Percentiles rank a stretch among this genome's conserved stretches.
phyloP scores from a whole-genome alignment of 2,888 invertebrate genomes.

The Lasius fuliginosus region DNA sequence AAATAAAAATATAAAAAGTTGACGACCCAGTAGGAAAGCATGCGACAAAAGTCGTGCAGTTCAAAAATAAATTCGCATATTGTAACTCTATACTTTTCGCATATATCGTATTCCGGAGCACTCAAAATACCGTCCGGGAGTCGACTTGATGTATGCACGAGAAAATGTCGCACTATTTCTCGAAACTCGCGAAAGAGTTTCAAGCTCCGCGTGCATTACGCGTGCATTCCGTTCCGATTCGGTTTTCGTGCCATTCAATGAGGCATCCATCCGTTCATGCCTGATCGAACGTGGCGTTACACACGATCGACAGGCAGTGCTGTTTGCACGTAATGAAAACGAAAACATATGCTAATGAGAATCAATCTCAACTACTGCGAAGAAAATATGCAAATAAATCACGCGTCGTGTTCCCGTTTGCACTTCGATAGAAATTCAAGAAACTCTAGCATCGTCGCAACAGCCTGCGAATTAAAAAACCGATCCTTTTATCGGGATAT shows the following conservation, averaged over 20 bases:
- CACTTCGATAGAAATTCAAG: constrained; percentile 10
- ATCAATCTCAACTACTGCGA: constrained; percentile 18
- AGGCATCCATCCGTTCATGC: constrained; percentile 15
- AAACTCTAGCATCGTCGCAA: neutral
- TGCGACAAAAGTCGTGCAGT: neutral
- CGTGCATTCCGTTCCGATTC: constrained; percentile 34
- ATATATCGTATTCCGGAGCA: constrained; percentile 20
- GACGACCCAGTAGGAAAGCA: neutral
- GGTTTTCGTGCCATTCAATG: constrained; percentile 28
- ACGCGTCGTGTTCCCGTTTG: neutral
- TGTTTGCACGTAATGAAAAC: constrained; percentile 33
- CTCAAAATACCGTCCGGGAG: constrained; percentile 6
- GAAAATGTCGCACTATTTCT: constrained; percentile 42
- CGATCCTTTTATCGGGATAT: neutral
- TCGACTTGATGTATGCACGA: constrained; percentile 26
- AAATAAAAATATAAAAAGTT: neutral
- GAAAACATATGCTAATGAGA: constrained; percentile 65
- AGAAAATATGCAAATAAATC: constrained; percentile 22
- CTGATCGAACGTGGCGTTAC: constrained; percentile 31
- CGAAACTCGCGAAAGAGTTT: constrained; percentile 29
- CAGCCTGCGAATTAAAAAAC: neutral
- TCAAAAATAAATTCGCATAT: constrained; percentile 13
- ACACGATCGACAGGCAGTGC: constrained; percentile 50
- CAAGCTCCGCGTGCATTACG: constrained; percentile 30
- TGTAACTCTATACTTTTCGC: constrained; percentile 4